phyloP scores from a whole-genome alignment of 2,888 invertebrate species.

The Therioaphis trifolii region DNA sequence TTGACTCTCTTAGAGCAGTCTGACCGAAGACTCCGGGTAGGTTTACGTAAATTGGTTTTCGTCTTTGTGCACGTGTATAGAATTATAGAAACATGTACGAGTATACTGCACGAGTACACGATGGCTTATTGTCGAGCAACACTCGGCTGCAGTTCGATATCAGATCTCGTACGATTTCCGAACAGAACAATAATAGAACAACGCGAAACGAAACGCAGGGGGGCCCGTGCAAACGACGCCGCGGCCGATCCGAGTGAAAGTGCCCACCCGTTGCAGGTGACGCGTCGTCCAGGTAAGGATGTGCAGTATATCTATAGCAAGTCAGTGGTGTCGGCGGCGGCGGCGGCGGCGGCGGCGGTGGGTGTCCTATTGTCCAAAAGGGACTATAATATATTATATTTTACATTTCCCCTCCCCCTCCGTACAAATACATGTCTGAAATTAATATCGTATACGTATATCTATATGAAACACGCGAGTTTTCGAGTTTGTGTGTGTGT shows the following conservation, averaged over 20 bases:
- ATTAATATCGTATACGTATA: neutral
- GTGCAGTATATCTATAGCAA: neutral
- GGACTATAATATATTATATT: neutral
- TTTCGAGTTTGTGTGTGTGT: too few species aligned
- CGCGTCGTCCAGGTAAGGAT: slow-evolving; percentile 1
- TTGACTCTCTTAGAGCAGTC: too few species aligned
- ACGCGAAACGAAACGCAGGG: slow-evolving; percentile 1
- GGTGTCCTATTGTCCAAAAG: slow-evolving; percentile 45
- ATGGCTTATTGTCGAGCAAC: too few species aligned
- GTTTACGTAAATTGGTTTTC: too few species aligned
- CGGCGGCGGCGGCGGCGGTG: neutral
- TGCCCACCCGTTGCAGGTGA: slow-evolving; percentile 40
- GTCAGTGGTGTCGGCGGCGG: neutral
- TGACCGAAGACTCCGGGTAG: too few species aligned
- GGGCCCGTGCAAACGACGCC: neutral
- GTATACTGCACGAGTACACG: too few species aligned
- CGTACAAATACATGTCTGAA: neutral
- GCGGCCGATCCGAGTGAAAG: slow-evolving; percentile 19
- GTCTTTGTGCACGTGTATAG: too few species aligned
- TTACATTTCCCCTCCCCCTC: neutral
- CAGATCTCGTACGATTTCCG: neutral
- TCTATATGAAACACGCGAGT: too few species aligned
- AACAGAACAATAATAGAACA: neutral
- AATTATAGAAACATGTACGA: too few species aligned
- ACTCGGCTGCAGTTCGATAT: neutral